A percentile compares a stretch with the other conserved stretches of the same genome.
Evolutionary conservation across 92 coral and sea anemone species (phyloP).

Genomic region (Isaurus tuberculatus): DNA sequence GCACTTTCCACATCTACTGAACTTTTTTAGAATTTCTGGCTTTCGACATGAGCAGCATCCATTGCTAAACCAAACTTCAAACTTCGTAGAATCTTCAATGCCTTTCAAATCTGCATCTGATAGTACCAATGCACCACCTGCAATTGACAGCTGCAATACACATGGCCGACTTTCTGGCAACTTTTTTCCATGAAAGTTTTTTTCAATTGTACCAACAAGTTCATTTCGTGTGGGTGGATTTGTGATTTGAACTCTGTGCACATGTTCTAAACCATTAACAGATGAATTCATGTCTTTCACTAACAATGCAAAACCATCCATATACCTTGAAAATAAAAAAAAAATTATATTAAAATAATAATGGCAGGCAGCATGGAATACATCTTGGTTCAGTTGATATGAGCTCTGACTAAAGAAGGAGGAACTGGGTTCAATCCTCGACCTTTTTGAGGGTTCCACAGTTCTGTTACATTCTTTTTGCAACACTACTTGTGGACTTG

Average conservation of each 20-base stretch:
- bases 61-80: constrained; percentile 21
- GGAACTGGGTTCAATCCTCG: too few species aligned
- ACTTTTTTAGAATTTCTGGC: constrained; percentile 36
- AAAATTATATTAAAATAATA: neutral
- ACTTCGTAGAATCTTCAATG: constrained; percentile 21
- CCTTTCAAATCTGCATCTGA: constrained; percentile 4
- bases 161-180: constrained; percentile 25
- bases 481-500: too few species aligned
- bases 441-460: too few species aligned
- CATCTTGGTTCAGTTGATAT: too few species aligned
- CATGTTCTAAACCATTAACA: neutral
- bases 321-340: neutral
- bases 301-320: constrained; percentile 38
- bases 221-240: constrained; percentile 11
- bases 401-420: too few species aligned
- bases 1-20: constrained; percentile 29
- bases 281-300: constrained; percentile 20
- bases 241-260: constrained; percentile 30
- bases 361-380: neutral
- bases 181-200: constrained; percentile 14
- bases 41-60: constrained; percentile 33
- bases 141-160: neutral
- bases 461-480: too few species aligned
- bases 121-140: neutral
- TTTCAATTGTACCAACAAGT: constrained; percentile 26